Base-by-base conservation (phyloP, 1,140 invertebrate species). In the Drosophila azteca region DNA sequence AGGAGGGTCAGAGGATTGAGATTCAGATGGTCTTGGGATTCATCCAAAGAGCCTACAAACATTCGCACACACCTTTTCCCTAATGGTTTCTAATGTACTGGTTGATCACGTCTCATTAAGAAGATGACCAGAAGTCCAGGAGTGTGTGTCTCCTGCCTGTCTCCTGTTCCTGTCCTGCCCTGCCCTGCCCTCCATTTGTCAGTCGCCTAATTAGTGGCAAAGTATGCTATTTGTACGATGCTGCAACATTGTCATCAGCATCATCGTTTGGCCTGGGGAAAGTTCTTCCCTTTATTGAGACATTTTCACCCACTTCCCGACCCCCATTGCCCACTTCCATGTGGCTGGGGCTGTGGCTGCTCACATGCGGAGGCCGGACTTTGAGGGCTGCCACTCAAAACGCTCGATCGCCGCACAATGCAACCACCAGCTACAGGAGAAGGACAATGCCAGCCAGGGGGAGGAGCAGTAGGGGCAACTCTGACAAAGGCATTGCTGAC, bases 151-250 rank as follows among this genome's bases (percentile, higher is more conserved):
- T 11, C 31, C 9, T 24, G 5, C 7, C 7, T 24, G 5, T n/a
- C 6, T 3, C 26, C 24, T 8, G 22, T 2, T 22, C 44, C 3
- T n/a, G 55, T 6, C n/a, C 13, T 41, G 11, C 0, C n/a, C 15
- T n/a, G 44, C 45, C 17, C 13, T 20, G 15, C 15, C 31, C 6
- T 17, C 59, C 39, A 59, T 80, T 84, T 77, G 71, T 77, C 50
- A 43, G 61, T 20, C 17, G 64, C 57, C 64, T 84, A 85, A 84
- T 84, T 85, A 84, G 80, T 67, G 67, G 54, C 81, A 85, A 85
- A 84, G 77, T 80, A 74, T 85, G 64, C 80, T 63, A 60, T 70
- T 80, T 52, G 63, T 31, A 57, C 45, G 57, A 73, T 72, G 65
- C 71, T 62, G 49, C 68, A 45, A 39, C 46, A 55, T 17, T 51